Conservation (phyloP, 2,113 vertebrate species). For the Prunella fulvescens region DNA sequence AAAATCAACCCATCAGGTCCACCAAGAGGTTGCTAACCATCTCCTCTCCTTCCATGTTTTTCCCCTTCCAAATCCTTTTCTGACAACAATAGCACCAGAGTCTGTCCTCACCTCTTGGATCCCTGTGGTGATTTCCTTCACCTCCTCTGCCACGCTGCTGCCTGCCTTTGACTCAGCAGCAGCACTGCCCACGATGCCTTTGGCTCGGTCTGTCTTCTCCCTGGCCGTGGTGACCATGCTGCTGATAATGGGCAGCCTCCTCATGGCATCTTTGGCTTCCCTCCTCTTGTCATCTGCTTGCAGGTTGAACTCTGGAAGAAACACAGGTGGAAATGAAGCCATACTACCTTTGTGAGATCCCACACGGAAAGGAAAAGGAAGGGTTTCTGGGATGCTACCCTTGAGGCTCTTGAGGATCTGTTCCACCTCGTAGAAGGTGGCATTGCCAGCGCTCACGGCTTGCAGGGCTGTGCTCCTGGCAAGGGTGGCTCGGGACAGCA, state of each 20-base stretch:
- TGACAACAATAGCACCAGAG: not conserved
- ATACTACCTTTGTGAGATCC: not conserved
- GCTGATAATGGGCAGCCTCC: constrained; percentile 77
- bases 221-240: constrained; percentile 73
- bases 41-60: not conserved
- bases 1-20: not conserved
- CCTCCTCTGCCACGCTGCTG: not conserved
- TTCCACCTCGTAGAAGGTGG: constrained; percentile 80
- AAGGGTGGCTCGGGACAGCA: constrained; percentile 77
- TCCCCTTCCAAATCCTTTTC: not conserved
- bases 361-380: not conserved
- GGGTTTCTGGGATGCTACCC: constrained; percentile 69
- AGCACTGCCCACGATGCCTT: constrained; percentile 58
- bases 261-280: constrained; percentile 79
- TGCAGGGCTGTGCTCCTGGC: constrained; percentile 78
- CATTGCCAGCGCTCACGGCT: constrained; percentile 75
- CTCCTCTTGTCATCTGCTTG: constrained; percentile 74
- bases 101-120: constrained; percentile 78
- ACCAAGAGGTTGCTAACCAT: not conserved
- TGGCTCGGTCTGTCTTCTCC: constrained; percentile 65
- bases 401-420: constrained; percentile 78
- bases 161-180: constrained; percentile 47
- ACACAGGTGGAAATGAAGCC: accelerated
- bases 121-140: constrained; percentile 47
- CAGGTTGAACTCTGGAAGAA: constrained; percentile 81